These are phyloP conservation scores for Euzetes globulus DNA, from an alignment of 2,888 invertebrate species.

Conservation along the genomic window DNA sequence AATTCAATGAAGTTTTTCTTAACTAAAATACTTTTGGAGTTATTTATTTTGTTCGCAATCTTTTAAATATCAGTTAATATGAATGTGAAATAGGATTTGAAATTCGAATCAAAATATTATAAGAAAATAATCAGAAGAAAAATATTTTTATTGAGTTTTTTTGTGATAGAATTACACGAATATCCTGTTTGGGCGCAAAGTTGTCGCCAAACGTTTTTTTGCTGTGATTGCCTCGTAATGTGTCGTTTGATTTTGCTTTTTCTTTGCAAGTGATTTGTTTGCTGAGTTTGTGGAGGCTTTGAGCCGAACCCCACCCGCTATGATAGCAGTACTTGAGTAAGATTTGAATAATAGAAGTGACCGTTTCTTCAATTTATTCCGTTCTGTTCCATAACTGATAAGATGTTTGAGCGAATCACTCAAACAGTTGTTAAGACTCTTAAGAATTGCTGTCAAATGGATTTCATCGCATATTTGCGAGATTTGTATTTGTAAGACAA, in stretches of 20 bases:
- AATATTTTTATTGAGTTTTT: neutral
- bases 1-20: too few species aligned
- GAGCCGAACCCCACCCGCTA: neutral
- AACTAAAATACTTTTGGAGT: too few species aligned
- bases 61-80: too few species aligned
- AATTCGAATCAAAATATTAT: neutral
- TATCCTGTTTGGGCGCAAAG: conserved; percentile 2
- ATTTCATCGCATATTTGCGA: conserved; percentile 16
- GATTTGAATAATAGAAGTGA: neutral
- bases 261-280: neutral
- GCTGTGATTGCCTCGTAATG: neutral
- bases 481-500: neutral
- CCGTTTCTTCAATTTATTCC: neutral
- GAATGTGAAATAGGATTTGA: neutral
- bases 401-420: conserved; percentile 1
- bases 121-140: neutral
- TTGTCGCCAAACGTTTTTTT: neutral
- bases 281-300: neutral
- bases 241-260: neutral
- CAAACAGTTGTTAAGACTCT: neutral
- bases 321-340: neutral
- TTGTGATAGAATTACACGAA: conserved; percentile 5
- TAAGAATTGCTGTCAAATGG: conserved; percentile 9
- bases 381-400: neutral
- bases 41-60: too few species aligned